Conservation (phyloP, 2,113 vertebrate species). For the Oophaga pumilio region DNA sequence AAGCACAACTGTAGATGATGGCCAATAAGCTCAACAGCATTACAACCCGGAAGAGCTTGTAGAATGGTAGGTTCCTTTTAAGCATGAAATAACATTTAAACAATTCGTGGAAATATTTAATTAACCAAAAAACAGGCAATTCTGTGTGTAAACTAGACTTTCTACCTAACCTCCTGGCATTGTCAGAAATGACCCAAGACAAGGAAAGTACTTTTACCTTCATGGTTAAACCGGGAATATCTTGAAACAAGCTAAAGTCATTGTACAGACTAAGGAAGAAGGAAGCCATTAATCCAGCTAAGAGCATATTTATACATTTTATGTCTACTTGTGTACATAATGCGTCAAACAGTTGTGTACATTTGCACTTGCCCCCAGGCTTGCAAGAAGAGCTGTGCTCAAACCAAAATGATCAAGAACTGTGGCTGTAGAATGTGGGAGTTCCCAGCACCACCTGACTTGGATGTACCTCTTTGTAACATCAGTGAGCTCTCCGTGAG, state of each 20-base stretch:
- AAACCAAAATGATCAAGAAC: conserved; percentile 55
- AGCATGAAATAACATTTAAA: neutral
- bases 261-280: neutral
- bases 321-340: conserved; percentile 10
- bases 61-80: neutral
- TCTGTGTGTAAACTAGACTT: neutral
- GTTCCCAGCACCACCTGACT: conserved; percentile 54
- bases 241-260: neutral
- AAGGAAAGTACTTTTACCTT: neutral
- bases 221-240: neutral
- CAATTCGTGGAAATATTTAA: neutral
- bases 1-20: too few species aligned
- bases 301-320: neutral
- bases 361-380: conserved; percentile 38
- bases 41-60: too few species aligned
- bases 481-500: conserved; percentile 54
- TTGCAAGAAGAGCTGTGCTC: conserved; percentile 58
- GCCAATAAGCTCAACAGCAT: too few species aligned
- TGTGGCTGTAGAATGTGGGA: conserved; percentile 60
- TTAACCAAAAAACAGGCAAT: neutral
- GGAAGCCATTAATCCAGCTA: conserved; percentile 13
- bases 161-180: too few species aligned
- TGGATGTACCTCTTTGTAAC: conserved; percentile 55
- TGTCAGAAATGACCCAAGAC: neutral
- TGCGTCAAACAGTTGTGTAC: neutral